Percentiles rank a stretch among this genome's conserved stretches.
These are phyloP conservation scores for Drosophila guanche DNA, from an alignment of 1,140 invertebrate species.

Conservation along the genomic window DNA sequence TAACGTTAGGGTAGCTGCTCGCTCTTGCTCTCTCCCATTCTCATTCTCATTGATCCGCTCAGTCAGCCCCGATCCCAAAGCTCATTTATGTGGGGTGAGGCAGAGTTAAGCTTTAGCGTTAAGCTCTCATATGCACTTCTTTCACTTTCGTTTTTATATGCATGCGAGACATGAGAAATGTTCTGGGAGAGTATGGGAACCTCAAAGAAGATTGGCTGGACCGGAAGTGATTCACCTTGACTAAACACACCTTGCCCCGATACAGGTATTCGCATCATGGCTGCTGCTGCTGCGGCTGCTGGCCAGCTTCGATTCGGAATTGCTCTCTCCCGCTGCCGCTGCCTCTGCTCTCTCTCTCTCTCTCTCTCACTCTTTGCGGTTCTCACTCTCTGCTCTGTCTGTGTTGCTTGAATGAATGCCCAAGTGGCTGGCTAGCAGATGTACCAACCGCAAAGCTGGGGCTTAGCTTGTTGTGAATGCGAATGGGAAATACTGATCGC, in stretches of 20 bases:
- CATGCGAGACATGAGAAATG: too few relatives aligned
- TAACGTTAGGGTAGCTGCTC: constrained; percentile 7
- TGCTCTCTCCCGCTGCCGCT: not conserved
- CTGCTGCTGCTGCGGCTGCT: too few relatives aligned
- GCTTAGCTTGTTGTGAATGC: constrained; percentile 16
- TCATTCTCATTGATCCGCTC: constrained; percentile 28
- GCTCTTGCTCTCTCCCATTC: constrained; percentile 13
- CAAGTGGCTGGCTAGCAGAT: constrained; percentile 60
- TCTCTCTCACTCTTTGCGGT: constrained; percentile 7
- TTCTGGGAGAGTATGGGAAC: too few relatives aligned
- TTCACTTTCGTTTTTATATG: too few relatives aligned
- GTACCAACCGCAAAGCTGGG: constrained; percentile 60
- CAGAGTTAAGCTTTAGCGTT: too few relatives aligned
- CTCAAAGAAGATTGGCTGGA: too few relatives aligned
- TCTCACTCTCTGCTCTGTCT: constrained; percentile 10
- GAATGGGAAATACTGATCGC: constrained; percentile 52
- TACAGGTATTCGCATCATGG: too few relatives aligned
- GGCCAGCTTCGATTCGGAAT: not conserved
- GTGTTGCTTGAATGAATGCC: constrained; percentile 61
- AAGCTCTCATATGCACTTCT: too few relatives aligned
- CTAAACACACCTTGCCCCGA: too few relatives aligned
- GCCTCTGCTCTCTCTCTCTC: constrained; percentile 26
- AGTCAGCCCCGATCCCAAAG: not conserved
- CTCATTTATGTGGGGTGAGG: not conserved
- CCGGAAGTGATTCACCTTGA: too few relatives aligned